Percentiles rank a stretch among this genome's conserved stretches.
These are phyloP conservation scores for Tiphia femorata DNA, from an alignment of 2,888 invertebrate genomes.

Conservation along the genomic window DNA sequence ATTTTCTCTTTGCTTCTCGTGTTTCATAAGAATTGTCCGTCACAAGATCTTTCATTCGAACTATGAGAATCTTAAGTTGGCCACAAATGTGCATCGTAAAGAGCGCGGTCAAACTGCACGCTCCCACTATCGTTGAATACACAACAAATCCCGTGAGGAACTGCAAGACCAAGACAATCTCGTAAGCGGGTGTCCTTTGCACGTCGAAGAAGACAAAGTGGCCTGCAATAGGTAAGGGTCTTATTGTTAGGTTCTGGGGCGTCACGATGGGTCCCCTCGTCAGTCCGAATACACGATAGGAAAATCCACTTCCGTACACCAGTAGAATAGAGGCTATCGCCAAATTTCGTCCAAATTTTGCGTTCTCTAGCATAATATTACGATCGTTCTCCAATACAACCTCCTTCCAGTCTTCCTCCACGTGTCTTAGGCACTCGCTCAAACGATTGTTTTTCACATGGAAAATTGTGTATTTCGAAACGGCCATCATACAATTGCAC, in stretches of 20 bases:
- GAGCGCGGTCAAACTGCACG: constrained; percentile 44
- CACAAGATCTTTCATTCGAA: constrained; percentile 17
- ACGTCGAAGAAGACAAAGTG: constrained; percentile 46
- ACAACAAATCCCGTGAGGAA: constrained; percentile 41
- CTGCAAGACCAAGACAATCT: constrained; percentile 46
- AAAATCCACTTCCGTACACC: constrained; percentile 44
- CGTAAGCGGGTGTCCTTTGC: constrained; percentile 40
- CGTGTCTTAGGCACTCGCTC: constrained; percentile 23
- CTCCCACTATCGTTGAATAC: constrained; percentile 38
- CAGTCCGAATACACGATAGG: constrained; percentile 44
- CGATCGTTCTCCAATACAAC: constrained; percentile 24
- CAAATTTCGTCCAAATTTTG: constrained; percentile 43
- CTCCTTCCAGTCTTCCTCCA: constrained; percentile 37
- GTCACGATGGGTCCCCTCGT: constrained; percentile 28
- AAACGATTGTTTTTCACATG: constrained; percentile 1
- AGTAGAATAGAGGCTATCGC: constrained; percentile 38
- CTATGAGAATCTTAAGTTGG: constrained; percentile 30
- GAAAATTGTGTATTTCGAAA: constrained; percentile 21
- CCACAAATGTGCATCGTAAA: constrained; percentile 51
- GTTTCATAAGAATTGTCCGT: not conserved
- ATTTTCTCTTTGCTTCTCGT: not conserved
- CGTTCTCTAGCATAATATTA: constrained; percentile 46
- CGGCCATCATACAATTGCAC: constrained; percentile 27
- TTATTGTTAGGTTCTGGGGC: constrained; percentile 35
- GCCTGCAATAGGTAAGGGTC: constrained; percentile 41